Base-by-base conservation (phyloP, 2,888 invertebrate genomes). In the Oscheius onirici region DNA sequence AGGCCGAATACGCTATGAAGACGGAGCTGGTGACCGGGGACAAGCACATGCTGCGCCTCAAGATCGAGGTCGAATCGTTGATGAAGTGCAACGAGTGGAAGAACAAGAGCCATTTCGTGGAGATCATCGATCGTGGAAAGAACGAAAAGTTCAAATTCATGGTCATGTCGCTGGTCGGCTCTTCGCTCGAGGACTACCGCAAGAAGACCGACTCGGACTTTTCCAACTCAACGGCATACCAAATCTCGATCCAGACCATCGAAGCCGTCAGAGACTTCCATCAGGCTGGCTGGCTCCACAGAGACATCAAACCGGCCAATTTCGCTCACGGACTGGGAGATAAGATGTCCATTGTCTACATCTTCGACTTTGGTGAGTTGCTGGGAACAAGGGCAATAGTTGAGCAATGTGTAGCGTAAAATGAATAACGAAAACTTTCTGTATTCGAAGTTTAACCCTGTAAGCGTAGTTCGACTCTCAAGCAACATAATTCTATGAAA, bases 291-390 rank as follows among this genome's bases (percentile, higher is more conserved):
- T 69, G 60, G 60, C 49, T 69, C 2, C 69, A 69, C 20, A 44
- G 69, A 6, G 69, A 69, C 49, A 69, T 69, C 22, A 69, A 69
- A 26, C 69, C 69, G 0, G 60, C 60, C 13, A 69, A 69, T 28
- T 69, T 69, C 26, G 58, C 69, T 43, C 17, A 41, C 43, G 69
- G 69, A 0, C 34, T 69, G 1, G 69, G 52, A 2, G 69, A 69
- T 6, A 52, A 52, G 11, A 28, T 44, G 51, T 15, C 49, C n/a
- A 60, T 58, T 17, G 49, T 69, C 60, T 69, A 69, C 52, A 58
- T 69, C 15, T 20, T 69, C 17, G 69, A 69, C 28, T 69, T 69
- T 49, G 69, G 63, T 8, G 43, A 63, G 49, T n/a, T n/a, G n/a
- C n/a, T n/a, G n/a, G n/a, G n/a, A n/a, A n/a, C n/a, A n/a, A n/a